Evolutionary conservation across 2,888 invertebrate genomes (phyloP).

Genomic region (Cheilosia soror): DNA sequence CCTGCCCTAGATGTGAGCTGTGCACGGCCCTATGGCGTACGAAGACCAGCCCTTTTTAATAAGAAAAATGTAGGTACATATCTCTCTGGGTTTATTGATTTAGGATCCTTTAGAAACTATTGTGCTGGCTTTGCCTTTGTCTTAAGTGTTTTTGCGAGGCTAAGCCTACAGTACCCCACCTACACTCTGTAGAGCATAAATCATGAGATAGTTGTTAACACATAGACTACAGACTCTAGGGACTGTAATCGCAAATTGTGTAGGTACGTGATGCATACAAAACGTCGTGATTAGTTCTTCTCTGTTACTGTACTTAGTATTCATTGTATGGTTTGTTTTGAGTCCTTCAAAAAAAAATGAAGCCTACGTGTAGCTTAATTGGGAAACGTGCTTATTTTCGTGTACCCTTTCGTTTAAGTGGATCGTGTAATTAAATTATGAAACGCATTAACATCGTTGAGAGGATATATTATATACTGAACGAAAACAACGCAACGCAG

Average conservation of each 20-base stretch:
- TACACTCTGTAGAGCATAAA: constrained; percentile 9
- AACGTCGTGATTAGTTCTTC: constrained; percentile 33
- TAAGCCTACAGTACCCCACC: constrained; percentile 12
- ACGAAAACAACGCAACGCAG: background rate
- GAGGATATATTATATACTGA: background rate
- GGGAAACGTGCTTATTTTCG: constrained; percentile 49
- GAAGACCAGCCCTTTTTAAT: constrained; percentile 2
- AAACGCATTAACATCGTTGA: constrained; percentile 9
- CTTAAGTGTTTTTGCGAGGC: constrained; percentile 28
- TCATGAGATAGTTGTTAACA: constrained; percentile 49
- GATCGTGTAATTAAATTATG: constrained; percentile 39
- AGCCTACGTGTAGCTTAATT: constrained; percentile 40
- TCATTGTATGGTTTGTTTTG: constrained; percentile 45
- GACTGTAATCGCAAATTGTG: constrained; percentile 39
- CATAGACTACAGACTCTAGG: constrained; percentile 19
- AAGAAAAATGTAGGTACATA: constrained; percentile 9
- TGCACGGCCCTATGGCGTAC: background rate
- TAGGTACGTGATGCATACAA: constrained; percentile 36
- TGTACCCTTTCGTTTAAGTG: background rate
- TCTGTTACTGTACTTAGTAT: constrained; percentile 48
- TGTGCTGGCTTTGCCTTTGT: constrained; percentile 34
- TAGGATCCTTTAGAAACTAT: constrained; percentile 43
- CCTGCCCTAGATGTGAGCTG: background rate
- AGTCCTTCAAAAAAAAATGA: constrained; percentile 37
- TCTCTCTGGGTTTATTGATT: constrained; percentile 32